Evolutionary conservation across 2,797 vertebrate genomes (phyloP).

Genomic region (Dryobates pubescens): DNA sequence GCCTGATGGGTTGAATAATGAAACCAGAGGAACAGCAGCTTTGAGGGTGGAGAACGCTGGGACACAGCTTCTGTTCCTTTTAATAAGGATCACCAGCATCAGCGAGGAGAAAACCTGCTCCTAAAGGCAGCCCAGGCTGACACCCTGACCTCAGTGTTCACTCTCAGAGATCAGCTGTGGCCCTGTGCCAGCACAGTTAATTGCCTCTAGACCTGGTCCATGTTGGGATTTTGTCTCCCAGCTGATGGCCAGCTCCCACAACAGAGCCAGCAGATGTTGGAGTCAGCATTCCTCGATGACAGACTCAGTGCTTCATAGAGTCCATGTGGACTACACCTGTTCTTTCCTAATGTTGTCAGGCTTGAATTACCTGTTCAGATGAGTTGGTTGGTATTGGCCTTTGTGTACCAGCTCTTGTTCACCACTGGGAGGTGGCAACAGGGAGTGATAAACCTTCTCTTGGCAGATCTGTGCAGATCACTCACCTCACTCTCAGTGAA

Average conservation of each 20-base stretch:
- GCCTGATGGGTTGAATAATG: slow-evolving; percentile 26
- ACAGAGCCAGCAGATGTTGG: background rate
- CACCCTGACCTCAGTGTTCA: background rate
- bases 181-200: background rate
- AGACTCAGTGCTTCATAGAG: accelerated
- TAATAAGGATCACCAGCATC: background rate
- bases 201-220: background rate
- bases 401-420: background rate
- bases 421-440: background rate
- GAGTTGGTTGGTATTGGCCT: background rate
- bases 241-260: background rate
- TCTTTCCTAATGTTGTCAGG: background rate
- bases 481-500: background rate
- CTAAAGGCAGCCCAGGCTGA: background rate
- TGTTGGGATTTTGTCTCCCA: background rate
- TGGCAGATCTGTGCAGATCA: background rate
- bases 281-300: background rate
- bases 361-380: background rate
- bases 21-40: background rate
- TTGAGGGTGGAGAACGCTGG: background rate
- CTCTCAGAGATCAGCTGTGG: background rate
- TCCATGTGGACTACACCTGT: too few relatives aligned
- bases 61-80: background rate
- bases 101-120: background rate
- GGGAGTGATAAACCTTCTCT: background rate